Evolutionary conservation across 1,140 invertebrate species (phyloP).

Genomic region (Onthophagus taurus): DNA sequence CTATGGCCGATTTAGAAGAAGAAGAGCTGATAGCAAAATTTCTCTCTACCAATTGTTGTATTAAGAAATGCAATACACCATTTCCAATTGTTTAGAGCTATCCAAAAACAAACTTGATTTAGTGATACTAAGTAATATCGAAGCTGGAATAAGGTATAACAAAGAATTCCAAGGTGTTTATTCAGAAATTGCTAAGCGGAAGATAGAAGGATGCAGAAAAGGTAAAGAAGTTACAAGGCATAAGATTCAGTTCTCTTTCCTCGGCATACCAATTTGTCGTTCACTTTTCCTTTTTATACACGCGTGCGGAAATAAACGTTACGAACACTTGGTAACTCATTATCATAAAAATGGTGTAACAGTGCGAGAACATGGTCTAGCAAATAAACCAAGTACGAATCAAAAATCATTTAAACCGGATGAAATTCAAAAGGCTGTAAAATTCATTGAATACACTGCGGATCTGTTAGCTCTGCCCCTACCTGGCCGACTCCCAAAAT

Average conservation of each 20-base stretch:
- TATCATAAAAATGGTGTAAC: background rate
- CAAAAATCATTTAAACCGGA: background rate
- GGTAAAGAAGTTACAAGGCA: background rate
- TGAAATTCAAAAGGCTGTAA: background rate
- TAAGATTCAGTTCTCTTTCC: background rate
- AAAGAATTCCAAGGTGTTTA: background rate
- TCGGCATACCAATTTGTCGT: background rate
- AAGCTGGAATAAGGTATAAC: background rate
- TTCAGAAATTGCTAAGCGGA: background rate
- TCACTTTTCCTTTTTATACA: constrained; percentile 1
- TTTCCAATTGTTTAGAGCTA: background rate
- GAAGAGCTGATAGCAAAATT: background rate
- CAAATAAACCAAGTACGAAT: background rate
- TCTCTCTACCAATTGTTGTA: background rate
- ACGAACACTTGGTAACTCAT: background rate
- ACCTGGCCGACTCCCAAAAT: background rate
- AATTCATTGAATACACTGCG: background rate
- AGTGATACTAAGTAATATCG: background rate
- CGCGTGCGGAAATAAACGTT: background rate
- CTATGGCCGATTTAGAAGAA: background rate
- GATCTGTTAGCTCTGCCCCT: background rate
- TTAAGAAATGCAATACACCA: background rate
- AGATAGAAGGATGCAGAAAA: background rate
- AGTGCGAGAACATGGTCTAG: background rate
- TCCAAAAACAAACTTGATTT: background rate